These are phyloP conservation scores for Agrochola lota DNA, from an alignment of 2,888 invertebrate genomes.

Conservation along the genomic window DNA sequence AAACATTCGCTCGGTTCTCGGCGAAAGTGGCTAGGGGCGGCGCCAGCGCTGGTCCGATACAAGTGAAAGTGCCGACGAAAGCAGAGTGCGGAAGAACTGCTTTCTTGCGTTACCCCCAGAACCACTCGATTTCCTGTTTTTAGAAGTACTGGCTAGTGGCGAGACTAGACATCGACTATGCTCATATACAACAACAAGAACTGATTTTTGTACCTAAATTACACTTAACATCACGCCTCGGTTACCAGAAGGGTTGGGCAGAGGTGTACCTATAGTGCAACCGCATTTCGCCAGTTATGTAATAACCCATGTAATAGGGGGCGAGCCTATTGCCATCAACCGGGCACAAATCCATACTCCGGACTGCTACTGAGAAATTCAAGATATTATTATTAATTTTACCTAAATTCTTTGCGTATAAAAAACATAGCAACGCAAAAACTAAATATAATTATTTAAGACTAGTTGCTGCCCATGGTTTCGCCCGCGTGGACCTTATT, in stretches of 20 bases:
- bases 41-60: constrained; percentile 65
- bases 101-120: constrained; percentile 68
- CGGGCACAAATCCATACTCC: too few species aligned
- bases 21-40: constrained; percentile 72
- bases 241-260: too few species aligned
- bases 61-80: constrained; percentile 78
- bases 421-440: background rate
- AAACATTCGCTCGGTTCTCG: constrained; percentile 55
- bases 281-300: too few species aligned
- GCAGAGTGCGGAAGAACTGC: constrained; percentile 73
- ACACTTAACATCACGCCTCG: too few species aligned
- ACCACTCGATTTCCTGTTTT: constrained; percentile 69
- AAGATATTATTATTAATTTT: too few species aligned
- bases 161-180: background rate
- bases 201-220: background rate
- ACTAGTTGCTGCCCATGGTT: too few species aligned
- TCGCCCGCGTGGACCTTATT: too few species aligned
- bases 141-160: constrained; percentile 7
- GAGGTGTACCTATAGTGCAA: too few species aligned
- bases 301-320: too few species aligned
- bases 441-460: too few species aligned
- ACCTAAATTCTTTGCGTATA: background rate
- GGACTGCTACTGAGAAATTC: too few species aligned
- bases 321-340: too few species aligned
- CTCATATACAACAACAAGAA: background rate